Evolutionary conservation across 2,888 invertebrate species (phyloP).

Genomic region (Ashinkailepas kermadecensis): DNA sequence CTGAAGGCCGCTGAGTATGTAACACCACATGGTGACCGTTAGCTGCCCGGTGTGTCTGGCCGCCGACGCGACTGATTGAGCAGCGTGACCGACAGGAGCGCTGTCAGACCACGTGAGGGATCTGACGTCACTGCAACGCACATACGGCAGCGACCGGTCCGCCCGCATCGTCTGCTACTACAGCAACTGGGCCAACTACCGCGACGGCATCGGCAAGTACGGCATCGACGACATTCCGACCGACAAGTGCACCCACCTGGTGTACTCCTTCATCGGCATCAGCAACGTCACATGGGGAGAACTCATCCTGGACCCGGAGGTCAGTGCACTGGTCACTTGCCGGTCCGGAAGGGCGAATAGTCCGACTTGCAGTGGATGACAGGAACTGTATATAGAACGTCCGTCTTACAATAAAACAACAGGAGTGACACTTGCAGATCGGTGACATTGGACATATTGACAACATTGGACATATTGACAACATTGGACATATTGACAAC

Average conservation of each 20-base stretch:
- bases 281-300: conserved; percentile 68
- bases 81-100: neutral
- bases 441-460: no score
- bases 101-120: neutral
- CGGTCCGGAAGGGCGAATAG: no score
- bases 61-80: no score
- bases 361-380: no score
- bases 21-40: no score
- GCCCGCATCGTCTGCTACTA: conserved; percentile 49
- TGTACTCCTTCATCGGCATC: conserved; percentile 83
- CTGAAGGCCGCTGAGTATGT: no score
- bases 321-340: conserved; percentile 38
- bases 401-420: no score
- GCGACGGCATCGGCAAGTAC: conserved; percentile 68
- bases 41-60: no score
- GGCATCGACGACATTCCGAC: conserved; percentile 76
- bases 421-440: no score
- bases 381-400: no score
- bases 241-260: conserved; percentile 72
- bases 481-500: no score
- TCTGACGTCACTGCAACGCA: neutral
- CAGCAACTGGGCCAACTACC: conserved; percentile 78
- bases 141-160: conserved; percentile 15
- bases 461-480: no score
- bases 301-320: conserved; percentile 71